A percentile compares a stretch with the other conserved stretches of the same genome.
Evolutionary conservation across 2,113 vertebrate species (phyloP).

Genomic region (Serilophus lunatus): DNA sequence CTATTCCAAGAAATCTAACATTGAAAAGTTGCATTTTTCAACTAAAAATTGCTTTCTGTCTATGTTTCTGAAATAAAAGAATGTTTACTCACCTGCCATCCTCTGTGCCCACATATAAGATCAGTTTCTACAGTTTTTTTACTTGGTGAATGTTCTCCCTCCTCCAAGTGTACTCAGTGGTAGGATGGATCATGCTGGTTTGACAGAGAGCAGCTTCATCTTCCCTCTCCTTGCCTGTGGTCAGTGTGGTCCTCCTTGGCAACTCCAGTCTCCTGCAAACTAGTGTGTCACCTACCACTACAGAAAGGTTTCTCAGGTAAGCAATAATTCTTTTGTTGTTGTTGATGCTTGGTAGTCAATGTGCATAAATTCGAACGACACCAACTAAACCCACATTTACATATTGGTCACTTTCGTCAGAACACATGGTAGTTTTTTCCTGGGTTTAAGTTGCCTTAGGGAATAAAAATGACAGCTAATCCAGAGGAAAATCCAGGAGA

Average conservation of each 20-base stretch:
- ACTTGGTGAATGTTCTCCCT: background rate
- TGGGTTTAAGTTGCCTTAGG: background rate
- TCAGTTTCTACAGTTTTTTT: background rate
- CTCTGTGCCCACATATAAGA: background rate
- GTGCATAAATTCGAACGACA: background rate
- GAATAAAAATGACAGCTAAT: background rate
- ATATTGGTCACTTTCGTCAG: background rate
- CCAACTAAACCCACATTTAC: background rate
- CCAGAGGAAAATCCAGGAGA: background rate
- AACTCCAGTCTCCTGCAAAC: background rate
- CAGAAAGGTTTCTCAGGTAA: background rate
- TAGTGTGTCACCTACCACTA: background rate
- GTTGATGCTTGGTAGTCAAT: background rate
- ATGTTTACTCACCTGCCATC: background rate
- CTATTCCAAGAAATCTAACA: background rate
- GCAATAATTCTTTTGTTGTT: background rate
- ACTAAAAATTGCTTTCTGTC: background rate
- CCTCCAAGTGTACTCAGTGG: fast-evolving
- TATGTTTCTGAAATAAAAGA: background rate
- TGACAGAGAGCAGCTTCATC: background rate
- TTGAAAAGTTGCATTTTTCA: background rate
- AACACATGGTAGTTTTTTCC: background rate
- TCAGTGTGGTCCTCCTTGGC: background rate
- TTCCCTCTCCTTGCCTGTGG: background rate
- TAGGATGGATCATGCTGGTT: background rate